Evolutionary conservation across 2,888 invertebrate species (phyloP), one percentile per base, ranked within the genome.

Genomic region (Euzophera pinguis): DNA sequence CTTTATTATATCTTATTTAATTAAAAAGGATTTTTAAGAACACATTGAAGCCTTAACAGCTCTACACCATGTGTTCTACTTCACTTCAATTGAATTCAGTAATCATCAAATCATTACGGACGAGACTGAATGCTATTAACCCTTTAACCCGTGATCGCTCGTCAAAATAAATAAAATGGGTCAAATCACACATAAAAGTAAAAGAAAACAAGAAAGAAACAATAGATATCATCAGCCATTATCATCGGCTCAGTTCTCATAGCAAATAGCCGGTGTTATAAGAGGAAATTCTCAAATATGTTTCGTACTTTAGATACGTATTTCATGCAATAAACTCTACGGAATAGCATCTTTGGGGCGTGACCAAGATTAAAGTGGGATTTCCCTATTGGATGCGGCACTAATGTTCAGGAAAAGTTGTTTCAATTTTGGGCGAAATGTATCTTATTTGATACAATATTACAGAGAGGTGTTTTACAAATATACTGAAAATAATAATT

Each of bases 281-380:
- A 65, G 61, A 66, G 67, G 65, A 64, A 70, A 75, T 78, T 76
- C 72, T 71, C 69, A 68, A 76, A 77, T 75, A 70, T 75, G 72
- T 78, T 73, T 71, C 63, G 64, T 61, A 61, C 63, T 76, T 69
- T 71, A 64, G 67, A 65, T 74, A 71, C 67, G 67, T 77, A 76
- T 77, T 79, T 77, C 69, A 63, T 68, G 75, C 70, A 74, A 78
- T 82, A 81, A 82, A 83, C 67, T 77, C 68, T 69, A 65, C 54
- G 68, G 65, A 73, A 76, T 73, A 70, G 71, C 71, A 60, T 75
- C 75, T 69, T 71, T 59, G 60, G 59, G 66, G 69, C 65, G 63
- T 58, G 64, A 60, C 56, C 54, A 37, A 52, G 57, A 59, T 50
- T 41, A 10, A 27, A 41, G 50, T 4, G 49, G 52, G 39, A 52